Base-by-base conservation (phyloP, 2,113 vertebrate genomes). In the Heloderma charlesbogerti region DNA sequence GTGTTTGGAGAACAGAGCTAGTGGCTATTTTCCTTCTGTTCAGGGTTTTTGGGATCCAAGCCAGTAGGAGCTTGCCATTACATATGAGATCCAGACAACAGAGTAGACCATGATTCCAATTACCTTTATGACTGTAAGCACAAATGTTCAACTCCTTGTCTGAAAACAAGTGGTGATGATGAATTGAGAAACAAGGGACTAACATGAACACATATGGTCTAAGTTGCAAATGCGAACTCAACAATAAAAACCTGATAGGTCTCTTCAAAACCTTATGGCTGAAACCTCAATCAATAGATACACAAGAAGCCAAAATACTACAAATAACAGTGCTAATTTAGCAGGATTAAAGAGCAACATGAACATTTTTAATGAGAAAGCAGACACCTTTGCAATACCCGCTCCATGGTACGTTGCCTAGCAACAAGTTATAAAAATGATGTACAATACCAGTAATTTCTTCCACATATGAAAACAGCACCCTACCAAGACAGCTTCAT, bases 351-450 rank as follows among this genome's bases (percentile, higher is more conserved):
- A 95, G 95, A 97, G 94, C 89, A 94, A 93, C 93, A 93, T 93
- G 93, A 95, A 97, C 92, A 95, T 97, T 96, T 96, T 96, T 96
- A 97, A 95, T 89, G 93, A 96, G 96, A 95, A 97, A 97, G 95
- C 92, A 97, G 94, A 97, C 93, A 96, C 95, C 95, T 94, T 93
- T 97, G 94, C 95, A 96, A 94, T 95, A 97, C 97, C 94, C 95
- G 93, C 88, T 94, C 95, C 93, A 96, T 96, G 95, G 95, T 87
- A 96, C 93, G 97, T 97, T 97, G 96, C 97, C 95, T 97, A 97
- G 97, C 97, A 97, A 97, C 97, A 92, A 96, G 96, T 96, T 96
- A 97, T 97, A 97, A 98, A 98, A 97, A 97, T 97, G 97, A 97
- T 96, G 94, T 96, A 96, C 96, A 96, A 96, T 57, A 84, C 96